phyloP scores from a whole-genome alignment of 1,140 invertebrate species.

The Conus ventricosus region DNA sequence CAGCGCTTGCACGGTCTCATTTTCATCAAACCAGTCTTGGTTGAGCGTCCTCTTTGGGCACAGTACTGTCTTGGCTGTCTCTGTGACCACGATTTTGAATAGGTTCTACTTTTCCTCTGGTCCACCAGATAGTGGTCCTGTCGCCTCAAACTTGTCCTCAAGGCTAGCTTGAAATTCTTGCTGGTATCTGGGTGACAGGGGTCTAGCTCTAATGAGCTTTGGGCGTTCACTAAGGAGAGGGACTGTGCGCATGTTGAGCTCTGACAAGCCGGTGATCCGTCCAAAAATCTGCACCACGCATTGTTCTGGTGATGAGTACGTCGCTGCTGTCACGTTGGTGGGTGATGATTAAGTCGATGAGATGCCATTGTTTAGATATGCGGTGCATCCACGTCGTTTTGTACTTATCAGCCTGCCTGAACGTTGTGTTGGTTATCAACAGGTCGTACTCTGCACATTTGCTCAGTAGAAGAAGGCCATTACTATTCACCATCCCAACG shows the following conservation, averaged over 20 bases:
- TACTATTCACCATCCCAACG: conserved; percentile 38
- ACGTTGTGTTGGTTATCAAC: conserved; percentile 52
- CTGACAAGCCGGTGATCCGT: conserved; percentile 46
- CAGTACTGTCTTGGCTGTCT: not conserved
- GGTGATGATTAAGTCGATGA: conserved; percentile 7
- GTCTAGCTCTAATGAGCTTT: not conserved
- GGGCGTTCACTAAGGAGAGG: not conserved
- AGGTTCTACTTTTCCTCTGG: conserved; percentile 18
- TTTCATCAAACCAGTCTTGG: conserved; percentile 46
- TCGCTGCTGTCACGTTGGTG: conserved; percentile 24
- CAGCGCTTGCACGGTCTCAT: conserved; percentile 23
- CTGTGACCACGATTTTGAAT: conserved; percentile 29
- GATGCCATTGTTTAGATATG: conserved; percentile 46
- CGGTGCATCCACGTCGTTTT: conserved; percentile 48
- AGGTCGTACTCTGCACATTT: conserved; percentile 43
- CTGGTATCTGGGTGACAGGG: no score
- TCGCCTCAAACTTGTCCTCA: not conserved
- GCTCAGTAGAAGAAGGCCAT: conserved; percentile 42
- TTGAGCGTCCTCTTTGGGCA: not conserved
- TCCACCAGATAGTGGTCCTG: not conserved
- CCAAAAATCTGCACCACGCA: conserved; percentile 37
- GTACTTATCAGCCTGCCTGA: conserved; percentile 36
- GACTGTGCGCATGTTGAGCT: not conserved
- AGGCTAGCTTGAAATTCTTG: not conserved
- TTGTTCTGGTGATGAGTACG: conserved; percentile 34